Percentiles rank a stretch among this genome's conserved stretches.
Conservation (phyloP, 2,113 vertebrate genomes). For the Macaca fascicularis region DNA sequence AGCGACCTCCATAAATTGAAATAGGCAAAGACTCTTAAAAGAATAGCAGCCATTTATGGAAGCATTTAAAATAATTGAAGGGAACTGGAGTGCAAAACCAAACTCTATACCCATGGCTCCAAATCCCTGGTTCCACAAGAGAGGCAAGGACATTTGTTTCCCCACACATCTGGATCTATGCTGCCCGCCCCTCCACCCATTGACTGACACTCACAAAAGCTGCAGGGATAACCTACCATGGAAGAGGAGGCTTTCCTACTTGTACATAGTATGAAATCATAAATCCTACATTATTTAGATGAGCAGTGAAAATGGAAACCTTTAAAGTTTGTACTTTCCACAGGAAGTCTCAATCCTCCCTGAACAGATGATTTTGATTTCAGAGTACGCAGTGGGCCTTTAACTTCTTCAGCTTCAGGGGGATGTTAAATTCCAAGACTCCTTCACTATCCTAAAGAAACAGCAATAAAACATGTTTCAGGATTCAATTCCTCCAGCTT, state of each 20-base stretch:
- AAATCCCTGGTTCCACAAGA: background rate
- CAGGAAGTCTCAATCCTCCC: conserved; percentile 66
- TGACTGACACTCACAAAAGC: background rate
- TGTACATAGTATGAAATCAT: conserved; percentile 51
- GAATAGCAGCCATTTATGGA: background rate
- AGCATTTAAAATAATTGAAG: conserved; percentile 19
- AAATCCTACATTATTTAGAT: conserved; percentile 69
- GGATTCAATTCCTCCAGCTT: conserved; percentile 61
- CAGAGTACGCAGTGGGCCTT: conserved; percentile 66
- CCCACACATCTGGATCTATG: background rate
- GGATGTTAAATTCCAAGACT: conserved; percentile 69
- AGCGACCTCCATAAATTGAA: background rate
- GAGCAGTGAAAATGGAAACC: conserved; percentile 68
- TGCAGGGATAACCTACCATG: conserved; percentile 20
- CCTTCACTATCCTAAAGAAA: conserved; percentile 72
- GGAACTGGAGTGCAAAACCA: background rate
- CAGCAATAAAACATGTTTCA: conserved; percentile 67
- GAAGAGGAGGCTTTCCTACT: conserved; percentile 50
- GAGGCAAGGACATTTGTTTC: conserved; percentile 43
- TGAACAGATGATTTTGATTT: conserved; percentile 78
- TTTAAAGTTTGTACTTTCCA: conserved; percentile 73
- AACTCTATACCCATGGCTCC: background rate
- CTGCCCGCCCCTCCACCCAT: background rate
- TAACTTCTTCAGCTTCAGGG: conserved; percentile 64
- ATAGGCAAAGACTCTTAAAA: background rate